A percentile compares a stretch with the other conserved stretches of the same genome.
Evolutionary conservation across 2,888 invertebrate genomes (phyloP).

Genomic region (Omphaloscelis lunosa): DNA sequence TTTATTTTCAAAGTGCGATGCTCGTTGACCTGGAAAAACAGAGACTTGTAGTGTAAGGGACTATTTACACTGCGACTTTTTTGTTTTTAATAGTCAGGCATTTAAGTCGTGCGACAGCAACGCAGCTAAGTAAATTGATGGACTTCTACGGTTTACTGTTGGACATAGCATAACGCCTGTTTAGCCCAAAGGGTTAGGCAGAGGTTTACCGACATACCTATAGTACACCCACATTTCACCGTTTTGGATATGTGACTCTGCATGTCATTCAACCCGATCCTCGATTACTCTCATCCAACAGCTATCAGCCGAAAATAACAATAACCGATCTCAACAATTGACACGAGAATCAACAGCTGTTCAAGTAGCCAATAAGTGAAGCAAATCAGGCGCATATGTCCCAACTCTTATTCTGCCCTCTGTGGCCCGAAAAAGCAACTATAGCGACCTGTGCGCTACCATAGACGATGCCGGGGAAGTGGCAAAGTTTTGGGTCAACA

Average conservation of each 20-base stretch:
- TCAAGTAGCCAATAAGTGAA: too few relatives aligned
- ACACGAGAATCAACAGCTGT: background rate
- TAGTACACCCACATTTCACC: too few relatives aligned
- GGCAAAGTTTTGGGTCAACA: too few relatives aligned
- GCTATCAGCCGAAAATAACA: background rate
- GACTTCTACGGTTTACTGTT: background rate
- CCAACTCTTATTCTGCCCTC: too few relatives aligned
- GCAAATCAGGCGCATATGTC: too few relatives aligned
- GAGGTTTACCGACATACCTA: too few relatives aligned
- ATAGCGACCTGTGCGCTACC: too few relatives aligned
- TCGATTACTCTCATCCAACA: background rate
- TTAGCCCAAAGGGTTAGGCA: too few relatives aligned
- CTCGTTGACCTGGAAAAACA: constrained; percentile 63
- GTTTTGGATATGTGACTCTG: background rate
- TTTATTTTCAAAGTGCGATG: constrained; percentile 58
- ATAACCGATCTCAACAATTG: background rate
- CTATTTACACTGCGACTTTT: background rate
- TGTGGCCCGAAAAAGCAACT: too few relatives aligned
- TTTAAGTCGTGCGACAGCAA: background rate
- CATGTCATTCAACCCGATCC: background rate
- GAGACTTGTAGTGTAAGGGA: constrained; percentile 39
- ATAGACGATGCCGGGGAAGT: too few relatives aligned
- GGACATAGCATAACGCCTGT: background rate
- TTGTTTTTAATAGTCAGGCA: background rate
- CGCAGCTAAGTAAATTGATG: background rate